These are phyloP conservation scores for Lutjanus erythropterus DNA, from an alignment of 2,113 vertebrate genomes.

Conservation along the genomic window DNA sequence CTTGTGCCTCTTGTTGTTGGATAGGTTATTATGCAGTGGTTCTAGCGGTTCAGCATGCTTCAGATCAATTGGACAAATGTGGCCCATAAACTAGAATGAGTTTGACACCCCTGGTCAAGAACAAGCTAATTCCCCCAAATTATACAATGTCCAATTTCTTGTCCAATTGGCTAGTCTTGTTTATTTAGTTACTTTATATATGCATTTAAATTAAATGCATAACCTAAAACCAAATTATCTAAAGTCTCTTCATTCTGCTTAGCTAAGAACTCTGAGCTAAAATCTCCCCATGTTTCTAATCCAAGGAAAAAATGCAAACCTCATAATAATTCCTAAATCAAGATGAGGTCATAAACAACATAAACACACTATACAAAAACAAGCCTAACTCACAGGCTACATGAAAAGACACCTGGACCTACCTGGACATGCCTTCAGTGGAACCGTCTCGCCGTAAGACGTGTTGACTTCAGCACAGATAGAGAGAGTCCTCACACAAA, in stretches of 20 bases:
- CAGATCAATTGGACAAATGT: too few species aligned
- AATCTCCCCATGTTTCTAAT: background rate
- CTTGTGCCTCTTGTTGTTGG: too few species aligned
- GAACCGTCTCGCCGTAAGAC: conserved; percentile 2
- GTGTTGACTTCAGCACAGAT: conserved; percentile 11
- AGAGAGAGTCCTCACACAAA: background rate
- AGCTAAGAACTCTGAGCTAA: background rate
- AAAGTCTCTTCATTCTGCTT: background rate
- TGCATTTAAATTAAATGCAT: background rate
- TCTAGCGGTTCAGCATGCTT: too few species aligned
- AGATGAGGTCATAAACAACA: background rate
- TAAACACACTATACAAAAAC: background rate
- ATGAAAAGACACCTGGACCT: conserved; percentile 34
- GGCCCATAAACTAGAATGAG: too few species aligned
- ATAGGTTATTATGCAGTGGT: too few species aligned
- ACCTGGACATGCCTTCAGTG: conserved; percentile 72
- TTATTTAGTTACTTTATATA: background rate
- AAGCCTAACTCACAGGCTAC: background rate
- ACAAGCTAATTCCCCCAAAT: too few species aligned
- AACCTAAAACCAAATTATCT: background rate
- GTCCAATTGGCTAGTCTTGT: too few species aligned
- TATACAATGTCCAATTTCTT: too few species aligned
- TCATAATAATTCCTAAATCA: background rate
- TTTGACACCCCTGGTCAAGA: too few species aligned
- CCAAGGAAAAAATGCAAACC: conserved; percentile 18